Evolutionary conservation across 2,888 invertebrate species (phyloP), one percentile per base, ranked within the genome.

Genomic region (Anthrax anthrax): DNA sequence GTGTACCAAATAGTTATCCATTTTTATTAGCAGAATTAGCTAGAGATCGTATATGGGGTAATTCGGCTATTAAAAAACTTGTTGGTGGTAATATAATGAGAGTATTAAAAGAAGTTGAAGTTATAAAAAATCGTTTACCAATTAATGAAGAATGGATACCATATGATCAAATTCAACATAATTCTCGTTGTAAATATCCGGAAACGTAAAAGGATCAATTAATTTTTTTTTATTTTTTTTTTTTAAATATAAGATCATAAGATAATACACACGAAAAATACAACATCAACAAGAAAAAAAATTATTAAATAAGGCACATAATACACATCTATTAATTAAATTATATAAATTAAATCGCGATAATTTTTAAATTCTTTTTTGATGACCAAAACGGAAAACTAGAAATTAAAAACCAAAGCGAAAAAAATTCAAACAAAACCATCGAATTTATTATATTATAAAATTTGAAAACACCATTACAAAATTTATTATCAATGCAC

Each of bases 21-120:
- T 65, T 74, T 18, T 61, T 81, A 18, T 64, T 81, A 50, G 77
- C 78, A 6, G 78, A 78, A 58, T 57, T 81, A 42, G 72, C 76
- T 1, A 63, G 73, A 23, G 73, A 74, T 54, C 63, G 76, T n/a
- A 67, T 72, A 41, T 77, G 77, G 77, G 73, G 73, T 1, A 72
- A 72, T 50, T 71, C 72, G 2, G 75, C 76, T 38, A 72, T 77
- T 39, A 74, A 75, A 57, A 76, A 76, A 56, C 58, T 77, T 23
- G 74, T 76, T 17, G 76, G 77, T 4, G 72, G 73, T 10, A 77
- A 77, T 62, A 66, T 77, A 39, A 65, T 77, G 48, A 61, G 77
- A 47, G 73, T 76, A 39, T 58, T 77, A 47, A 67, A 71, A 18
- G 74, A 75, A 59, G 73, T 72, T 14, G 66, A 69, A 50, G 58